Conservation (phyloP, 2,113 vertebrate genomes). For the Pachyramphus minor region DNA sequence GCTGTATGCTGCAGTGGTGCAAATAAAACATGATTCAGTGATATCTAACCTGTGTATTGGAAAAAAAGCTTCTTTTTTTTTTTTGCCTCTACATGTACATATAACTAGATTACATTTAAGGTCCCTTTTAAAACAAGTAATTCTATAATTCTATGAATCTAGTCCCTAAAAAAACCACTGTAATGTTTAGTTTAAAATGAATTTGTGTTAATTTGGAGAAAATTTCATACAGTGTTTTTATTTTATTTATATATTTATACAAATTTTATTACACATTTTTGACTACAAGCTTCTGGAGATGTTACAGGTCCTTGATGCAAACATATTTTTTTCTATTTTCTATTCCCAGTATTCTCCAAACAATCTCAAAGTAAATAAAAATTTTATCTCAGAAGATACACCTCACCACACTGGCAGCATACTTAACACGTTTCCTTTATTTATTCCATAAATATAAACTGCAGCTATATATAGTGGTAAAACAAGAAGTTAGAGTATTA, state of each 20-base stretch:
- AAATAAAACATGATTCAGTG: background rate
- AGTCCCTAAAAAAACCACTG: background rate
- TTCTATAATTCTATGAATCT: background rate
- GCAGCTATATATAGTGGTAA: background rate
- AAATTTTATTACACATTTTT: background rate
- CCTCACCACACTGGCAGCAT: rapidly evolving
- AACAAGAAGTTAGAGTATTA: background rate
- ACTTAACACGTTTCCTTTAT: background rate
- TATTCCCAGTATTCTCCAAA: background rate
- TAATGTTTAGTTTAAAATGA: background rate
- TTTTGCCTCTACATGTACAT: background rate
- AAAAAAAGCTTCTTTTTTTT: background rate
- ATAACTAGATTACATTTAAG: background rate
- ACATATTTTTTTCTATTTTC: background rate
- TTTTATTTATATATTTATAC: background rate
- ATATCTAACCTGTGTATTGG: background rate
- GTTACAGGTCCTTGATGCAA: background rate
- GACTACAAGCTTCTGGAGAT: rapidly evolving
- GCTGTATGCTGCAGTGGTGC: background rate
- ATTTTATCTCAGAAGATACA: background rate
- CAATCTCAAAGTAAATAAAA: background rate
- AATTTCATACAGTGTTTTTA: background rate
- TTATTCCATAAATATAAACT: background rate
- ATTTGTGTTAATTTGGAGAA: background rate
- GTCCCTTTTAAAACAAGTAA: background rate